phyloP scores from a whole-genome alignment of 2,113 vertebrate genomes.

The Chroicocephalus ridibundus region DNA sequence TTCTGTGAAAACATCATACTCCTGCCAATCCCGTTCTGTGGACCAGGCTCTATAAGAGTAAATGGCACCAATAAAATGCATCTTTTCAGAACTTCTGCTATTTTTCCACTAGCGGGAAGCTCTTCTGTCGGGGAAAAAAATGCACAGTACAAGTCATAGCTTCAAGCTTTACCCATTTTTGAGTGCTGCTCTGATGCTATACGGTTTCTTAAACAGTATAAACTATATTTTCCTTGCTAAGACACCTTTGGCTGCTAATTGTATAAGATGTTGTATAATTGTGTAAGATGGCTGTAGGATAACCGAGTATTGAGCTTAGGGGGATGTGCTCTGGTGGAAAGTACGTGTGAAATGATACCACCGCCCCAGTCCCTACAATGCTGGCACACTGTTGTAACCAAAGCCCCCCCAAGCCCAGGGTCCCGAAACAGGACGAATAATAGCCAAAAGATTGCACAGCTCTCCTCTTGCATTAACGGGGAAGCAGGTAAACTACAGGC shows the following conservation, averaged over 20 bases:
- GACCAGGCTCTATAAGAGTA: background rate
- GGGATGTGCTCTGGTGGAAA: background rate
- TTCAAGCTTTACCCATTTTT: background rate
- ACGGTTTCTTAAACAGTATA: background rate
- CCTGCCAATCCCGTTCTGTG: background rate
- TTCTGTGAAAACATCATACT: background rate
- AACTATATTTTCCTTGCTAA: background rate
- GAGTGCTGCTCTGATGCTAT: background rate
- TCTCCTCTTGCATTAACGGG: rapidly evolving
- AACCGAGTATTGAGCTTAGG: background rate
- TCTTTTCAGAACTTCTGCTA: background rate
- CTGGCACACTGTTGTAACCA: background rate
- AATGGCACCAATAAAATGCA: background rate
- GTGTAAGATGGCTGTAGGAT: background rate
- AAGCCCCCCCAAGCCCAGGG: background rate
- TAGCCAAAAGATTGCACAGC: background rate
- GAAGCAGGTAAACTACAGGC: background rate
- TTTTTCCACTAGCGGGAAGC: background rate
- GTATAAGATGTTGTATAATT: background rate
- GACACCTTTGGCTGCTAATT: background rate
- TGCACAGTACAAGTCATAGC: background rate
- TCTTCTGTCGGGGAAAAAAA: background rate
- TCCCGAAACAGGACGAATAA: background rate
- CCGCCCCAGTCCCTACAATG: background rate
- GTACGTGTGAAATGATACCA: background rate